phyloP scores from a whole-genome alignment of 2,113 vertebrate species.

The Lepisosteus osseus region DNA sequence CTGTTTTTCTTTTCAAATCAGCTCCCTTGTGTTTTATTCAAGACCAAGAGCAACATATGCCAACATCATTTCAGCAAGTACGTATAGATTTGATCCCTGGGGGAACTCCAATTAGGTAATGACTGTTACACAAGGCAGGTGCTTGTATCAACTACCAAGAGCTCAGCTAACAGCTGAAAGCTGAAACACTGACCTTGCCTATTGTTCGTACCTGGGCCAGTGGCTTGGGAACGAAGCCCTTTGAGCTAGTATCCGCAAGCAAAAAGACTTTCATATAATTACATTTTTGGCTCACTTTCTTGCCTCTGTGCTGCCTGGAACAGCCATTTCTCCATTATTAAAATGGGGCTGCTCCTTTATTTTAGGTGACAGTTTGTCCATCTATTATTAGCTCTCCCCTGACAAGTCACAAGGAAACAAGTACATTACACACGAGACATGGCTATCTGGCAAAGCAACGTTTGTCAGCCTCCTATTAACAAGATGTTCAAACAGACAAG shows the following conservation, averaged over 20 bases:
- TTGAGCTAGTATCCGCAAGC: constrained; percentile 46
- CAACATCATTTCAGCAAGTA: constrained; percentile 40
- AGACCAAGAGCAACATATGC: constrained; percentile 18
- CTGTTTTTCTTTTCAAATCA: no score
- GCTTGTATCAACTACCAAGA: constrained; percentile 70
- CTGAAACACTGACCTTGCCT: constrained; percentile 70
- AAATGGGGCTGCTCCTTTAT: background rate
- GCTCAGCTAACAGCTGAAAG: constrained; percentile 67
- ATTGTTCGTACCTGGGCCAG: constrained; percentile 55
- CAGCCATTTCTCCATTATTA: background rate
- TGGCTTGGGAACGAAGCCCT: constrained; percentile 50
- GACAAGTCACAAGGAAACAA: background rate
- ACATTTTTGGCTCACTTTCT: constrained; percentile 56
- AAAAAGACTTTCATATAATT: constrained; percentile 55
- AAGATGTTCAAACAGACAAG: no score
- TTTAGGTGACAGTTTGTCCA: background rate
- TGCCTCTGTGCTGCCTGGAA: constrained; percentile 32
- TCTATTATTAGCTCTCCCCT: background rate
- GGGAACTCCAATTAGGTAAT: constrained; percentile 75
- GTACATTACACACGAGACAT: no score
- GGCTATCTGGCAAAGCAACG: no score
- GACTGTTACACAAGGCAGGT: constrained; percentile 75
- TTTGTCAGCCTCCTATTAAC: no score
- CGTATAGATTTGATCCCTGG: constrained; percentile 69
- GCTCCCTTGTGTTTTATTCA: no score